Conservation (phyloP, 2,797 vertebrate genomes). For the Pipistrellus kuhlii region DNA sequence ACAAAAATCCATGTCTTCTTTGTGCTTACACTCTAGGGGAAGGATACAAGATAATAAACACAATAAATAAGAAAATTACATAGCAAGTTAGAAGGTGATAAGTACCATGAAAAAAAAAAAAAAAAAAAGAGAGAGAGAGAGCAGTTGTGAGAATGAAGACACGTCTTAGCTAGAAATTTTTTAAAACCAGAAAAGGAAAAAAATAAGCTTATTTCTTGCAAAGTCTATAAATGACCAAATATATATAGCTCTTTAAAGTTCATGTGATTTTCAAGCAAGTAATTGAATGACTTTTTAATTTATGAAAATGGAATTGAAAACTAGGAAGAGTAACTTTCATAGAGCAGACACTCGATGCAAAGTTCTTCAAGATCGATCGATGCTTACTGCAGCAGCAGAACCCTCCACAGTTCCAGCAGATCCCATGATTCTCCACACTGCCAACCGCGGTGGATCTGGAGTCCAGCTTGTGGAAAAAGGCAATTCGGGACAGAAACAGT, state of each 20-base stretch:
- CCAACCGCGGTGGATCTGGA: conserved; percentile 52
- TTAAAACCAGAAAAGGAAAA: conserved; percentile 28
- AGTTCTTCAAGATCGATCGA: background rate
- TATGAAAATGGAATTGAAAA: conserved; percentile 18
- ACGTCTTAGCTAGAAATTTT: conserved; percentile 47
- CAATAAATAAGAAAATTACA: conserved; percentile 75
- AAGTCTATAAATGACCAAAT: conserved; percentile 48
- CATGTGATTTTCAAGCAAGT: conserved; percentile 56
- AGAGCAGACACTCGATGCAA: background rate
- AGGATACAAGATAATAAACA: conserved; percentile 59
- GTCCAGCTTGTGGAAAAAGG: conserved; percentile 52
- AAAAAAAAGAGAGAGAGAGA: background rate
- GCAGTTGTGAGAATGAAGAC: background rate
- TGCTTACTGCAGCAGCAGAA: background rate
- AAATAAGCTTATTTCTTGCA: conserved; percentile 40
- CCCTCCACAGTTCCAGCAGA: background rate
- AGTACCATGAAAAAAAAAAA: conserved; percentile 49
- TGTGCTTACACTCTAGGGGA: conserved; percentile 46
- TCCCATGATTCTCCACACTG: conserved; percentile 30
- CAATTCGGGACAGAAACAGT: conserved; percentile 28
- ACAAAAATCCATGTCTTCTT: conserved; percentile 67
- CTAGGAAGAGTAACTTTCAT: background rate
- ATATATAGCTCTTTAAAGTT: conserved; percentile 25
- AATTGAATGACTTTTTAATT: conserved; percentile 27
- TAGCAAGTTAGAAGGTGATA: conserved; percentile 52